A percentile compares a stretch with the other conserved stretches of the same genome.
Conservation (phyloP, 2,888 invertebrate genomes). For the Bellardia pandia region DNA sequence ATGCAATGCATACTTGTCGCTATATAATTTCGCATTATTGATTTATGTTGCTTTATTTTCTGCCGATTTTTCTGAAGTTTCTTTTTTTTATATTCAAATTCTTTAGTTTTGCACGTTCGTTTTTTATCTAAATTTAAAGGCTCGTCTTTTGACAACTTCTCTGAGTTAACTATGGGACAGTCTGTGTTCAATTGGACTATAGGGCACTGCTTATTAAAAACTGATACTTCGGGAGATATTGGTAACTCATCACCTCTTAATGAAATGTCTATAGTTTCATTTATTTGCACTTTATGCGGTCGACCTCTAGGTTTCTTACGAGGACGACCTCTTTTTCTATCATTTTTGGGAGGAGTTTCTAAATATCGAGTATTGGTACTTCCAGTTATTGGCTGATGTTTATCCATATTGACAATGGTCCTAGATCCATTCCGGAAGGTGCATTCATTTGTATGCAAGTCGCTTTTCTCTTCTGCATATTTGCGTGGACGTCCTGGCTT, state of each 20-base stretch:
- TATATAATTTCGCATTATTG: slow-evolving; percentile 57
- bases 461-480: not conserved
- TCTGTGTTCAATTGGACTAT: no score
- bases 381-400: no score
- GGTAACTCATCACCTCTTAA: not conserved
- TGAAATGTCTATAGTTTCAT: not conserved
- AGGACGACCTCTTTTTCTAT: no score
- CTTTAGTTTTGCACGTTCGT: not conserved
- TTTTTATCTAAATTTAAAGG: not conserved
- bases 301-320: no score
- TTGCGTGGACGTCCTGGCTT: slow-evolving; percentile 52
- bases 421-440: no score
- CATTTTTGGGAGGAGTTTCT: no score
- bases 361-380: no score
- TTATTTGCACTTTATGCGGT: slow-evolving; percentile 2
- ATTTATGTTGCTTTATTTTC: slow-evolving; percentile 28
- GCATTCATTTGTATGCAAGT: no score
- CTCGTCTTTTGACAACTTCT: not conserved
- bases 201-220: not conserved
- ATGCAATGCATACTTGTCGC: slow-evolving; percentile 61
- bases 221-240: not conserved
- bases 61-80: slow-evolving; percentile 20
- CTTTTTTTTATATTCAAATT: not conserved
- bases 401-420: no score
- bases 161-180: not conserved